Evolutionary conservation across 2,888 invertebrate species (phyloP).

Genomic region (Himalopsyche japonica): DNA sequence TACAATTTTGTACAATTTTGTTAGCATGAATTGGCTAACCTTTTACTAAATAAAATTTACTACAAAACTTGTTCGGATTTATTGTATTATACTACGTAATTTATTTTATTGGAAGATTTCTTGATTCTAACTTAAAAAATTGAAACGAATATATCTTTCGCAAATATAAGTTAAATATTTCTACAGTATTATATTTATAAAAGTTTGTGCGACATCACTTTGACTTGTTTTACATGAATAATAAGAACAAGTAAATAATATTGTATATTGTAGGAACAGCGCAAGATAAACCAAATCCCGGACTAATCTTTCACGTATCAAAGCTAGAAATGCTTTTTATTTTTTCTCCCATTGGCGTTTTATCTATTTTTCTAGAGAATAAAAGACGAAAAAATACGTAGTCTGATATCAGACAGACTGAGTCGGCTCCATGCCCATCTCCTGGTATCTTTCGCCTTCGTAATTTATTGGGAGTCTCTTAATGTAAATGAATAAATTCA

Average conservation of each 20-base stretch:
- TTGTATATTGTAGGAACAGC: not conserved
- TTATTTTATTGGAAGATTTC: no score
- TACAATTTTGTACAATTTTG: no score
- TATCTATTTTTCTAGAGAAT: conserved; percentile 30
- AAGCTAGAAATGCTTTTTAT: not conserved
- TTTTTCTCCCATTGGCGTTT: not conserved
- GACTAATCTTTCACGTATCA: not conserved
- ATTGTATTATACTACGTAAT: no score
- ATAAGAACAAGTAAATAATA: not conserved
- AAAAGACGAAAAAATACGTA: conserved; percentile 9
- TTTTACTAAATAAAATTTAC: no score
- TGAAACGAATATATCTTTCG: no score
- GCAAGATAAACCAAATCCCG: not conserved
- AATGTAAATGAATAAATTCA: conserved; percentile 38
- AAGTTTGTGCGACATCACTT: no score
- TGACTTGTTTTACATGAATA: no score
- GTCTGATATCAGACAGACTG: conserved; percentile 22
- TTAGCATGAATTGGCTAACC: no score
- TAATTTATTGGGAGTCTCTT: conserved; percentile 35
- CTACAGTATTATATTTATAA: no score
- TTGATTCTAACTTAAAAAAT: no score
- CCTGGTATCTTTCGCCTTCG: conserved; percentile 20
- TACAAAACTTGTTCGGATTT: no score
- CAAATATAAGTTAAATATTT: no score
- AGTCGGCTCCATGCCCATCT: conserved; percentile 27